A percentile compares a stretch with the other conserved stretches of the same genome.
phyloP scores from a whole-genome alignment of 2,888 invertebrate species.

The Phortica magna region DNA sequence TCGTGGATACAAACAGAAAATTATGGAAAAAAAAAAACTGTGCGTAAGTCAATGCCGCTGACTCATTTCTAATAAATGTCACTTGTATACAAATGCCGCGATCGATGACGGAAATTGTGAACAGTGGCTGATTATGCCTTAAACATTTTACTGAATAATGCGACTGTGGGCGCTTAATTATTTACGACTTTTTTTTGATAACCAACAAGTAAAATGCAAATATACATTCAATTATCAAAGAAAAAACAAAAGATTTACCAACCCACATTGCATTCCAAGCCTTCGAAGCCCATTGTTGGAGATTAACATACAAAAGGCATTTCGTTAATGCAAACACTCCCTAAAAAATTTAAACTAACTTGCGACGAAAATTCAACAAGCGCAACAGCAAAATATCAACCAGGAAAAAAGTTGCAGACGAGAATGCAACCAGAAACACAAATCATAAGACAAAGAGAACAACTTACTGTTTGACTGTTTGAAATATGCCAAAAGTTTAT shows the following conservation, averaged over 20 bases:
- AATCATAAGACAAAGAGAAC: constrained; percentile 65
- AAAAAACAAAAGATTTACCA: constrained; percentile 20
- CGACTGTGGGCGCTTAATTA: background rate
- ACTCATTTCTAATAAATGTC: constrained; percentile 18
- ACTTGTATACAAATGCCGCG: background rate
- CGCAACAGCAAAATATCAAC: constrained; percentile 14
- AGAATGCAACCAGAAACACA: constrained; percentile 29
- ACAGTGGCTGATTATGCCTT: background rate
- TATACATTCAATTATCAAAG: background rate
- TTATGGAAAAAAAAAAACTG: too few relatives aligned
- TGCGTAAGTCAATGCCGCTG: background rate
- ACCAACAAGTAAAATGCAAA: constrained; percentile 11
- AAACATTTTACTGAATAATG: background rate
- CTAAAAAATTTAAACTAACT: constrained; percentile 36
- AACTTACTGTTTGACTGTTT: too few relatives aligned
- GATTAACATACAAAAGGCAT: constrained; percentile 65
- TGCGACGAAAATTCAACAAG: background rate
- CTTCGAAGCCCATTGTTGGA: constrained; percentile 24
- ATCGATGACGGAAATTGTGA: constrained; percentile 22
- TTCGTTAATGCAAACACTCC: constrained; percentile 65
- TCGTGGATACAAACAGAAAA: too few relatives aligned
- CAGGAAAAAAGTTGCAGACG: constrained; percentile 32
- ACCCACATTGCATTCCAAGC: background rate
- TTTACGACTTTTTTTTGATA: background rate
- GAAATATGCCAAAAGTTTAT: background rate